Evolutionary conservation across 92 coral and sea anemone species (phyloP), one percentile per base, ranked within the genome.

Genomic region (Parazoanthus darwini): DNA sequence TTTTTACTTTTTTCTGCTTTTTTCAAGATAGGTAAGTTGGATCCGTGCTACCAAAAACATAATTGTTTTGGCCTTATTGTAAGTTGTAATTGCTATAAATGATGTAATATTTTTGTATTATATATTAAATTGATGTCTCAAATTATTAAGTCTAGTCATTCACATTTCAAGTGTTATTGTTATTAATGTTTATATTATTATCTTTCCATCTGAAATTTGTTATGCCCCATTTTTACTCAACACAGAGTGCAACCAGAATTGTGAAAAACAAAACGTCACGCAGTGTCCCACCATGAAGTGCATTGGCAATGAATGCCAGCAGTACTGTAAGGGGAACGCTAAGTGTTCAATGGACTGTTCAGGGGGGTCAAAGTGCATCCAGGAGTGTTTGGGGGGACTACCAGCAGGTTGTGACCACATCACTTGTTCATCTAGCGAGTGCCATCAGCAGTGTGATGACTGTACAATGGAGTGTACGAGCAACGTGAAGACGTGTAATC

Each of bases 271-370:
- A 33, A 80, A 54, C 15, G 13, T 54, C 9, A 79, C 85, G 18
- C 85, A 54, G 11, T 80, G 85, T 43, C 85, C 85, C 20, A 20
- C 26, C 44, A 54, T 80, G 72, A 80, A 80, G 4, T 80, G 85
- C 85, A 58, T 33, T 16, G 85, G 85, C 33, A 18, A 16, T 6
- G 48, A 58, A 0, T 80, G 85, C 72, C 72, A 58, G 73, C 85
- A 80, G 46, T 80, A 80, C 65, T 80, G 85, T 18, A 18, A 5
- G 33, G 48, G 20, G 1, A 18, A 58, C 1, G 20, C 85, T n/a
- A 80, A 80, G 71, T 80, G 85, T 16, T 13, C 85, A 16, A 80
- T 80, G 85, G 58, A 33, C 36, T 80, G 85, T 80, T 80, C 85
- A 16, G 85, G 73, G 44, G 85, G 85, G 26, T 56, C 85, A 23